Conservation (phyloP, 2,797 vertebrate genomes). For the Leptodactylus fallax region DNA sequence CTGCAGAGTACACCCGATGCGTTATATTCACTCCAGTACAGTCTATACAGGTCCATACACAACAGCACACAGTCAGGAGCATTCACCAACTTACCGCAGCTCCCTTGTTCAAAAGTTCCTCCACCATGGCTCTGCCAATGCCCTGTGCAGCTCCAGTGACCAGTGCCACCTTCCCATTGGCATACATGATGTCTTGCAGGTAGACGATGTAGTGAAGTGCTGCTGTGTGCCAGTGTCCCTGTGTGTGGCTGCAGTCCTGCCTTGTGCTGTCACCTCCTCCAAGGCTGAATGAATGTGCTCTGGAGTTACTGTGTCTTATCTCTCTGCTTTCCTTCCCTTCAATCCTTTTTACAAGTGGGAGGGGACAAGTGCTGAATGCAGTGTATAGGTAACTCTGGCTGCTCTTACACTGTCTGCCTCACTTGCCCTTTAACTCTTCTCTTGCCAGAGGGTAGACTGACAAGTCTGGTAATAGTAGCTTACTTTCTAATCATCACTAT, state of each 20-base stretch:
- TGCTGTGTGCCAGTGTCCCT: neutral
- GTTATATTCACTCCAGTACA: no score
- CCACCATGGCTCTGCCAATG: conserved; percentile 81
- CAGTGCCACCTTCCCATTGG: conserved; percentile 87
- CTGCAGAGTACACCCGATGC: no score
- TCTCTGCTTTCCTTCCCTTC: conserved; percentile 27
- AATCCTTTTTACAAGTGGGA: conserved; percentile 35
- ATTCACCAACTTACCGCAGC: conserved; percentile 73
- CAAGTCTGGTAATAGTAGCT: neutral
- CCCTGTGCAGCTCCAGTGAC: conserved; percentile 91
- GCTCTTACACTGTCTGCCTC: neutral
- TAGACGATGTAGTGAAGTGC: neutral
- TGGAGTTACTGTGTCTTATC: conserved; percentile 33
- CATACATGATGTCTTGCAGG: conserved; percentile 77
- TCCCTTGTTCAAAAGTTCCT: conserved; percentile 77
- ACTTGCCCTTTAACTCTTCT: conserved; percentile 50
- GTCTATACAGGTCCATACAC: neutral
- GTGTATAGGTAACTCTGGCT: conserved; percentile 31
- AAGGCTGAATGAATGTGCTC: conserved; percentile 3
- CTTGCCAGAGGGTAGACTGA: neutral
- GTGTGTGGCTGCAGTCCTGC: neutral
- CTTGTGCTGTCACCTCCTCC: conserved; percentile 35
- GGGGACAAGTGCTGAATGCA: conserved; percentile 12
- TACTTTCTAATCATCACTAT: no score
- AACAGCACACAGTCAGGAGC: no score